A percentile compares a stretch with the other conserved stretches of the same genome.
Evolutionary conservation across 2,797 vertebrate genomes (phyloP).

Genomic region (Propithecus perrieri): DNA sequence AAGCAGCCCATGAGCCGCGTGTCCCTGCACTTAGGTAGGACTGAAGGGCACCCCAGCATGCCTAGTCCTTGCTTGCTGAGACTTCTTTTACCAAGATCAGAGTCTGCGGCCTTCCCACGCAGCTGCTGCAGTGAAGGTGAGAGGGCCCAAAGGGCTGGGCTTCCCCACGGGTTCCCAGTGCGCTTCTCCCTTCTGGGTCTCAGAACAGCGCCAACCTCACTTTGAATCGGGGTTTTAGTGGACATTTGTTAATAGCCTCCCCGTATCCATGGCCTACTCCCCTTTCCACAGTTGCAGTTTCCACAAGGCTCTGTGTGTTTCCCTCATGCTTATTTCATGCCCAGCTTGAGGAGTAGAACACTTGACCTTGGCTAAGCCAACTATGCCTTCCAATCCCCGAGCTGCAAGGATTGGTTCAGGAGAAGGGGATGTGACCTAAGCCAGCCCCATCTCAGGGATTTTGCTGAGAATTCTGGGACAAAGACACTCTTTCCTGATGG

Average conservation of each 20-base stretch:
- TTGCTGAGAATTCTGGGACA: background rate
- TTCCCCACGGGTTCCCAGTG: background rate
- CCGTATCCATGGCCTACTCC: background rate
- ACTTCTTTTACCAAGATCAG: background rate
- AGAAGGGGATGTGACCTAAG: background rate
- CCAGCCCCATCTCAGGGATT: background rate
- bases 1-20: background rate
- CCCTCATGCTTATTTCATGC: background rate
- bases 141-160: background rate
- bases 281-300: background rate
- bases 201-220: background rate
- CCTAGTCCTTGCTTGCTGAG: background rate
- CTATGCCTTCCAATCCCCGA: background rate
- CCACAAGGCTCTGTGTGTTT: background rate
- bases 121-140: background rate
- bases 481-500: background rate
- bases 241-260: background rate
- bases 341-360: background rate
- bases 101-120: background rate
- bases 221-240: background rate
- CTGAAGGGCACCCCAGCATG: rapidly evolving
- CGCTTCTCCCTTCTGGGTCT: background rate
- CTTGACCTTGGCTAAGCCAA: background rate
- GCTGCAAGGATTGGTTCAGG: background rate
- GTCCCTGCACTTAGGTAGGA: no score